A percentile compares a stretch with the other conserved stretches of the same genome.
Evolutionary conservation across 2,113 vertebrate species (phyloP).

Genomic region (Laticauda colubrina): DNA sequence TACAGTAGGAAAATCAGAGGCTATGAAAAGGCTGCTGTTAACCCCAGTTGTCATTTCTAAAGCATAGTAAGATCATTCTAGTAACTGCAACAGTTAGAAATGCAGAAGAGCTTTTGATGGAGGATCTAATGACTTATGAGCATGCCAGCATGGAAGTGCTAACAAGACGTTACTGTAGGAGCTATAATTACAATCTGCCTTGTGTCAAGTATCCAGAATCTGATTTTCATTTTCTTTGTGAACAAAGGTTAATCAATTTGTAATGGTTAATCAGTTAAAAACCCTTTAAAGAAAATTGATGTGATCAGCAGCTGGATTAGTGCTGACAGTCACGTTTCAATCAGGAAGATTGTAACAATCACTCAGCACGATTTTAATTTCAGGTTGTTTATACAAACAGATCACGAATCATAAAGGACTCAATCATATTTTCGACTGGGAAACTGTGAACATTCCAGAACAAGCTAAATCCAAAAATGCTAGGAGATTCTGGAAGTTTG

Average conservation of each 20-base stretch:
- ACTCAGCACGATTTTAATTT: neutral
- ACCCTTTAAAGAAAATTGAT: slow-evolving; percentile 46
- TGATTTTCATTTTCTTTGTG: slow-evolving; percentile 48
- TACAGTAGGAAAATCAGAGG: no score
- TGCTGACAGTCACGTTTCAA: slow-evolving; percentile 2
- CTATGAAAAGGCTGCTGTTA: neutral
- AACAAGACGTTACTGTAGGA: slow-evolving; percentile 43
- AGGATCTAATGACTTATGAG: slow-evolving; percentile 18
- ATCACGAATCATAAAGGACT: neutral
- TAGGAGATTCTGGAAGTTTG: neutral
- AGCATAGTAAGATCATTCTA: neutral
- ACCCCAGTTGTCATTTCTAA: neutral
- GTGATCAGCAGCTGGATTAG: neutral
- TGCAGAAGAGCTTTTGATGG: neutral
- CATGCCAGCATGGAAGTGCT: slow-evolving; percentile 36
- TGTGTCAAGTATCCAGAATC: slow-evolving; percentile 30
- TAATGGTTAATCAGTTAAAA: slow-evolving; percentile 46
- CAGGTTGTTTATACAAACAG: neutral
- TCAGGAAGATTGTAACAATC: neutral
- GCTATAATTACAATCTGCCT: slow-evolving; percentile 40
- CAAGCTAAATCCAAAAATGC: neutral
- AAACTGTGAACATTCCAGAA: neutral
- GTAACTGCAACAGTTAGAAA: neutral
- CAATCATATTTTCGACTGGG: neutral
- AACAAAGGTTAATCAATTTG: slow-evolving; percentile 39